Evolutionary conservation across 2,113 vertebrate species (phyloP).

Genomic region (Hyperopisus bebe): DNA sequence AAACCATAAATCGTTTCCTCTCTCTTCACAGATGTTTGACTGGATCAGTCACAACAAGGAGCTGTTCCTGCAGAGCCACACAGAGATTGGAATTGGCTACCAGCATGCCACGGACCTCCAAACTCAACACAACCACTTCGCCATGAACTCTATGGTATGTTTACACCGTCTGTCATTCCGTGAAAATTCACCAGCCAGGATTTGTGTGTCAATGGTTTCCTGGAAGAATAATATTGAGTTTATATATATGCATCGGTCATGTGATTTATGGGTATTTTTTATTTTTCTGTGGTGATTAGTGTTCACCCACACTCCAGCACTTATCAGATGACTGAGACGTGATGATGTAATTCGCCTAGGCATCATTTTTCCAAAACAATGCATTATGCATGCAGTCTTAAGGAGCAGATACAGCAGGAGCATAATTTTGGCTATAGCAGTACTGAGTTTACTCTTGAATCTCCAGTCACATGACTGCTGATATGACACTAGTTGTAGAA

Average conservation of each 20-base stretch:
- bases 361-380: background rate
- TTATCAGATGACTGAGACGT: background rate
- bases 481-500: background rate
- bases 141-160: conserved; percentile 98
- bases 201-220: background rate
- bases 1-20: background rate
- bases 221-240: background rate
- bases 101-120: conserved; percentile 93
- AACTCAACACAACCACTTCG: conserved; percentile 97
- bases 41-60: conserved; percentile 99
- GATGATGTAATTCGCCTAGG: background rate
- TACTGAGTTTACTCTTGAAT: background rate
- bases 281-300: background rate
- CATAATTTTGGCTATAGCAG: background rate
- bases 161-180: background rate
- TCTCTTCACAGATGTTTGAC: conserved; percentile 84
- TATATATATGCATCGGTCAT: background rate
- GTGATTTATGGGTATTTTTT: background rate
- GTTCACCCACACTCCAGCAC: background rate
- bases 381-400: background rate
- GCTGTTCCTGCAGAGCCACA: conserved; percentile 93
- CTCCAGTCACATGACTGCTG: background rate
- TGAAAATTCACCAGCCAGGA: background rate
- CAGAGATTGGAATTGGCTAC: conserved; percentile 90
- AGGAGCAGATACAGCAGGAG: background rate